These are phyloP conservation scores for Staurois parvus DNA, from an alignment of 2,797 vertebrate species.

Conservation along the genomic window DNA sequence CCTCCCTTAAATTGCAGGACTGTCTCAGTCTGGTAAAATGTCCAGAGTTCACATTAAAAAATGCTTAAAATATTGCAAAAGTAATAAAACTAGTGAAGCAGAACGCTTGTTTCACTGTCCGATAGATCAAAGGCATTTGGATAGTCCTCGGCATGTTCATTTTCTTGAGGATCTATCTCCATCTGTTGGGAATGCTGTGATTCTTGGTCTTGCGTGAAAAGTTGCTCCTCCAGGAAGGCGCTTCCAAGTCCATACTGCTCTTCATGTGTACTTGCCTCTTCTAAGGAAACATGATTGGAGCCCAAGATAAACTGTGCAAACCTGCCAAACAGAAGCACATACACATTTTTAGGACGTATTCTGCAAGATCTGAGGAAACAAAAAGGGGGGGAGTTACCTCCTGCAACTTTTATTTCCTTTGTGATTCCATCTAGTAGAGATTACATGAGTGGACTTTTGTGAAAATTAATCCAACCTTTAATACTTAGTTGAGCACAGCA, in stretches of 20 bases:
- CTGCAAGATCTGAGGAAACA: no score
- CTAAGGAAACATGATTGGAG: slow-evolving; percentile 74
- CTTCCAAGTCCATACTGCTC: slow-evolving; percentile 75
- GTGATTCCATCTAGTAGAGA: no score
- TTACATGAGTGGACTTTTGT: no score
- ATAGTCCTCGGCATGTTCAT: slow-evolving; percentile 8
- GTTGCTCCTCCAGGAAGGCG: slow-evolving; percentile 74
- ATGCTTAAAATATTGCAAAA: neutral
- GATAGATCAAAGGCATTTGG: neutral
- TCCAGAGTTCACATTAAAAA: neutral
- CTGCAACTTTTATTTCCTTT: no score
- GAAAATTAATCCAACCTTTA: no score
- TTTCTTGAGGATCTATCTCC: slow-evolving; percentile 31
- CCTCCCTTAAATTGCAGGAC: neutral
- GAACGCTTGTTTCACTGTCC: neutral
- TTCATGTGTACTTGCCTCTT: slow-evolving; percentile 75
- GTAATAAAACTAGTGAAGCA: neutral
- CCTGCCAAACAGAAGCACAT: slow-evolving; percentile 67
- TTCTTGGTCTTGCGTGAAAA: slow-evolving; percentile 67
- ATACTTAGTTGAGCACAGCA: no score
- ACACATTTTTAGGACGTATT: neutral
- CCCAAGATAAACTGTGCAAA: slow-evolving; percentile 83
- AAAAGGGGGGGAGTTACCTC: no score
- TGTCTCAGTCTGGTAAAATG: neutral
- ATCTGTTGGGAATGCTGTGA: slow-evolving; percentile 35